phyloP scores from a whole-genome alignment of 2,888 invertebrate genomes.

The Carabus problematicus region DNA sequence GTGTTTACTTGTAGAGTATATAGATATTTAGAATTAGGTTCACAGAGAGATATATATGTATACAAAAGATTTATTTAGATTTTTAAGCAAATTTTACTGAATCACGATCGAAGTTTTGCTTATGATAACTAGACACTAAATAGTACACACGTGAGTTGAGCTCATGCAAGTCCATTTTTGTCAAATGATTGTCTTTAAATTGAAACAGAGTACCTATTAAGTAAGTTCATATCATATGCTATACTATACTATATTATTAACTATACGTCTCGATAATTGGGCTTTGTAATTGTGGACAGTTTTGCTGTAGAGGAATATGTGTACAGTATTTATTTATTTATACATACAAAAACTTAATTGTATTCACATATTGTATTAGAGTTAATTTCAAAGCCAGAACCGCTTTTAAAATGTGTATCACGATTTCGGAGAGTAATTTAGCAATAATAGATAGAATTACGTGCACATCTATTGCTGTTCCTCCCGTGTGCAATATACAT shows the following conservation, averaged over 20 bases:
- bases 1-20: slow-evolving; percentile 17
- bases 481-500: slow-evolving; percentile 28
- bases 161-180: slow-evolving; percentile 45
- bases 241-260: slow-evolving; percentile 43
- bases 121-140: slow-evolving; percentile 14
- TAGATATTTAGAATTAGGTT: slow-evolving; percentile 19
- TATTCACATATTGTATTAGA: slow-evolving; percentile 21
- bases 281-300: slow-evolving; percentile 39
- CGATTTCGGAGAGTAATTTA: slow-evolving; percentile 24
- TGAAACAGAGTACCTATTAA: background rate
- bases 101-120: slow-evolving; percentile 43
- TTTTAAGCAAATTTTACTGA: slow-evolving; percentile 36
- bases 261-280: slow-evolving; percentile 44
- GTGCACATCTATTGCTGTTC: slow-evolving; percentile 22
- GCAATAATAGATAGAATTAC: slow-evolving; percentile 26
- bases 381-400: slow-evolving; percentile 14
- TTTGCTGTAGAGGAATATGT: slow-evolving; percentile 26
- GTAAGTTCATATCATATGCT: slow-evolving; percentile 44
- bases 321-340: slow-evolving; percentile 45
- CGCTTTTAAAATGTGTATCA: slow-evolving; percentile 29
- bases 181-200: slow-evolving; percentile 34
- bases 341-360: slow-evolving; percentile 46
- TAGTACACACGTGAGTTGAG: slow-evolving; percentile 54
- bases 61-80: slow-evolving; percentile 37
- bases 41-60: slow-evolving; percentile 27